Evolutionary conservation across 2,113 vertebrate species (phyloP), one percentile per base, ranked within the genome.

Genomic region (Leptobrachium leishanense): DNA sequence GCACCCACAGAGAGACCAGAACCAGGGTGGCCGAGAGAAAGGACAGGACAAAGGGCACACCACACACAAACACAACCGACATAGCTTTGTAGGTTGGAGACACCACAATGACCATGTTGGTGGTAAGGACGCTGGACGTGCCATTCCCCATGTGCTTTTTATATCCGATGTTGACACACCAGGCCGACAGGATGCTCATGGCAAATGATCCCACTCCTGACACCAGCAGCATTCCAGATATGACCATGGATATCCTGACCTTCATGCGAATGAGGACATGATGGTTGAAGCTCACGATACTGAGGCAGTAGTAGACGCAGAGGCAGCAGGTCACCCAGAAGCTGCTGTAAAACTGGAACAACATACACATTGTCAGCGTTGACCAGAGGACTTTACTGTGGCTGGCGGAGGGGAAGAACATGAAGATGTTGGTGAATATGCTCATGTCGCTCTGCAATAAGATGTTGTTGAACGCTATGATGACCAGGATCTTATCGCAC

Each of bases 291-390:
- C 68, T 85, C 2, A 70, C 72, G 0, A 83, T 82, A 54, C 64
- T 77, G 6, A 88, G 41, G 12, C 81, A 87, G 7, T 84, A 85
- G 82, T 79, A 84, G 65, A 84, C 41, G 6, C 73, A 81, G 69
- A 88, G 83, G 74, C 81, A 84, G 8, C 83, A 12, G 1, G 80
- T 83, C 6, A 86, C 15, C 84, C 86, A 86, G 54, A 84, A 84
- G 63, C 79, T 84, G 81, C 39, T 74, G 15, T 82, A 83, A 66
- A 69, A 82, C 40, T 84, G 81, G 39, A 85, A 87, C n/a, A 86
- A 8, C 8, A 44, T 0, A 2, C 12, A 31, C 3, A 83, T 5
- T 41, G 73, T 82, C 66, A 87, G 86, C 50, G 4, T 5, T 10
- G 0, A 39, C 0, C 10, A 53, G 1, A 40, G 2, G 31, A 75